Evolutionary conservation across 2,797 vertebrate genomes (phyloP).

Genomic region (Urocyon cinereoargenteus): DNA sequence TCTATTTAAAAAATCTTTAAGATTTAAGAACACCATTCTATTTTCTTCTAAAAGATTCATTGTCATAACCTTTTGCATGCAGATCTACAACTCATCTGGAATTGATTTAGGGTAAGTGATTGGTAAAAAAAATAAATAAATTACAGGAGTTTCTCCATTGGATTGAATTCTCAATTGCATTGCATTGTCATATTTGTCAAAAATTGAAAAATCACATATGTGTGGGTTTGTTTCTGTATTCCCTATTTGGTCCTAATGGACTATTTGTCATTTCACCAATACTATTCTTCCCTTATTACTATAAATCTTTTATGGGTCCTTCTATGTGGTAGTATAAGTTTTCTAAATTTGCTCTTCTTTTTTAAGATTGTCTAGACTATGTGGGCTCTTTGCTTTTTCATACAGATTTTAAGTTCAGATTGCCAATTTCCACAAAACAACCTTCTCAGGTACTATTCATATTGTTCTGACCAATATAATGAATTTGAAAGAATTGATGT

Average conservation of each 20-base stretch:
- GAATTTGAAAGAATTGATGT: neutral
- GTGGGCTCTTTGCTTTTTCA: neutral
- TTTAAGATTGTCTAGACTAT: neutral
- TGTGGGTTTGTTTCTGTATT: neutral
- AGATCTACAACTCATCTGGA: neutral
- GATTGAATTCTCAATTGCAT: neutral
- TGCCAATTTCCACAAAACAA: neutral
- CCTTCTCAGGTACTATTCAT: neutral
- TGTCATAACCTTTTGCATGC: neutral
- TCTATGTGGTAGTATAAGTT: neutral
- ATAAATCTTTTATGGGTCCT: neutral
- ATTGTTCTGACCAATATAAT: neutral
- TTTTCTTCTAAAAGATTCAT: slow-evolving; percentile 8
- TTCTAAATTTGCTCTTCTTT: neutral
- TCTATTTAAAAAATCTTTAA: neutral
- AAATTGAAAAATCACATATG: neutral
- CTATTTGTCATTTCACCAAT: neutral
- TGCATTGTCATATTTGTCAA: neutral
- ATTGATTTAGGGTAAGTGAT: neutral
- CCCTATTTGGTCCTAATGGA: neutral
- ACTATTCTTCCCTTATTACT: neutral
- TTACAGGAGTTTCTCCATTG: neutral
- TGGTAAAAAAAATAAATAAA: neutral
- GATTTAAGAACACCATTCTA: neutral
- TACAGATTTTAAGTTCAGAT: neutral